These are phyloP conservation scores for Sarcophaga subvicina DNA, from an alignment of 2,888 invertebrate genomes.

Conservation along the genomic window DNA sequence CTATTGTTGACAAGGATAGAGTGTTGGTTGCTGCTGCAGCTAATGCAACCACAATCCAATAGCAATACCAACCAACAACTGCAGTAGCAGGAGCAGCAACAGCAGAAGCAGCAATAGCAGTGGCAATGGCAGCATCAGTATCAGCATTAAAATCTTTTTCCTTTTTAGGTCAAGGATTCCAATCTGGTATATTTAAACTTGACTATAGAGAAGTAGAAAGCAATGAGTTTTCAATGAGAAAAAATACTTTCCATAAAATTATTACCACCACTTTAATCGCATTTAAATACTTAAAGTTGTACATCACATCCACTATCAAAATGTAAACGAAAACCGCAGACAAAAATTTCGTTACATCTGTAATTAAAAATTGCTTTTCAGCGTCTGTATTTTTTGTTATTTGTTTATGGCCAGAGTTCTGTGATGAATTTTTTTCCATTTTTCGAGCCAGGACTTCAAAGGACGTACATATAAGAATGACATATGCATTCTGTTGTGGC, in stretches of 20 bases:
- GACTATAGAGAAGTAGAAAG: background rate
- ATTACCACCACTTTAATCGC: too few species aligned
- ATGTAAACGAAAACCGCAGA: constrained; percentile 7
- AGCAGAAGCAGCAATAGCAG: background rate
- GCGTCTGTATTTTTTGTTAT: background rate
- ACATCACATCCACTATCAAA: background rate
- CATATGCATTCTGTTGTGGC: too few species aligned
- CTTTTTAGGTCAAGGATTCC: constrained; percentile 57
- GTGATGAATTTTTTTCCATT: background rate
- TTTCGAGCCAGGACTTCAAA: background rate
- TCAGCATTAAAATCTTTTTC: background rate
- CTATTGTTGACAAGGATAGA: constrained; percentile 39
- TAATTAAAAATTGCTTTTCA: background rate
- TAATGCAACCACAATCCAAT: background rate
- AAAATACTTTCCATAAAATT: too few species aligned
- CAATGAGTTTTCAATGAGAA: too few species aligned
- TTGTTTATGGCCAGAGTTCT: background rate
- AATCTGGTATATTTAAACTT: background rate
- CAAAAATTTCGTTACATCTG: constrained; percentile 27
- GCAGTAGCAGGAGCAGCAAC: background rate
- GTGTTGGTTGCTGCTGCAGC: background rate
- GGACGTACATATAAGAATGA: background rate
- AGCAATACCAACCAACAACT: background rate
- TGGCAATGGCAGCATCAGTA: background rate
- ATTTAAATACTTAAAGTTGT: background rate